Conservation (phyloP, 2,113 vertebrate genomes). For the Etia nguti region DNA sequence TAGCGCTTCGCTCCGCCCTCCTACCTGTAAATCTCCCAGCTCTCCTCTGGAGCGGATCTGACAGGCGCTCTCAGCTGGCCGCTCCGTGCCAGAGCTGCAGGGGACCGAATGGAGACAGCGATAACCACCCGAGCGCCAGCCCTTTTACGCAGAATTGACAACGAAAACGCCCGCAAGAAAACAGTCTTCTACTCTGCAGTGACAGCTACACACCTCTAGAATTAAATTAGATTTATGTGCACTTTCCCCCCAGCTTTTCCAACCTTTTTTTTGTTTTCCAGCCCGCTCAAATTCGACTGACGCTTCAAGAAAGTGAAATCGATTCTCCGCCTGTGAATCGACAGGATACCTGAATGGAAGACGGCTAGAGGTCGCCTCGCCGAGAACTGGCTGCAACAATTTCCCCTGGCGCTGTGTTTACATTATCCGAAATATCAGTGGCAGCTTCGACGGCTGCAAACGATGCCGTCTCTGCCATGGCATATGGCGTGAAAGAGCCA, state of each 20-base stretch:
- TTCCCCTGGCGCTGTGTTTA: neutral
- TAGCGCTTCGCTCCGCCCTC: conserved; percentile 67
- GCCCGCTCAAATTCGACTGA: conserved; percentile 12
- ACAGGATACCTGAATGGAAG: conserved; percentile 59
- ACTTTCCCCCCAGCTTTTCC: neutral
- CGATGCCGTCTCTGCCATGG: conserved; percentile 48
- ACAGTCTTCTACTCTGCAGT: neutral
- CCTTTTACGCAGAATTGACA: conserved; percentile 38
- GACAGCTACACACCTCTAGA: neutral
- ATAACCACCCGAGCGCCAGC: conserved; percentile 37
- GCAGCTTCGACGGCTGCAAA: conserved; percentile 41
- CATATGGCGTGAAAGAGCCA: conserved; percentile 33
- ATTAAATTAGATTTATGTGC: neutral
- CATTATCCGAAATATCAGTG: neutral
- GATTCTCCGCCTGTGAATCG: conserved; percentile 35
- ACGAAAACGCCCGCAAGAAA: conserved; percentile 12
- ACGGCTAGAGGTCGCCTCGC: conserved; percentile 44
- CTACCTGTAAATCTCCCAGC: conserved; percentile 72
- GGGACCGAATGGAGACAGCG: conserved; percentile 58
- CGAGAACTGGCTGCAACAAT: conserved; percentile 25
- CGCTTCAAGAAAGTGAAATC: conserved; percentile 48
- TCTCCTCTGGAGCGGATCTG: conserved; percentile 63
- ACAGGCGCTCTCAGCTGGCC: conserved; percentile 64
- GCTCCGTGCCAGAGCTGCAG: conserved; percentile 45
- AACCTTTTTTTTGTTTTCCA: neutral